Evolutionary conservation across 1,140 invertebrate species (phyloP), one percentile per base, ranked within the genome.

Genomic region (Lysiphlebus fabarum): DNA sequence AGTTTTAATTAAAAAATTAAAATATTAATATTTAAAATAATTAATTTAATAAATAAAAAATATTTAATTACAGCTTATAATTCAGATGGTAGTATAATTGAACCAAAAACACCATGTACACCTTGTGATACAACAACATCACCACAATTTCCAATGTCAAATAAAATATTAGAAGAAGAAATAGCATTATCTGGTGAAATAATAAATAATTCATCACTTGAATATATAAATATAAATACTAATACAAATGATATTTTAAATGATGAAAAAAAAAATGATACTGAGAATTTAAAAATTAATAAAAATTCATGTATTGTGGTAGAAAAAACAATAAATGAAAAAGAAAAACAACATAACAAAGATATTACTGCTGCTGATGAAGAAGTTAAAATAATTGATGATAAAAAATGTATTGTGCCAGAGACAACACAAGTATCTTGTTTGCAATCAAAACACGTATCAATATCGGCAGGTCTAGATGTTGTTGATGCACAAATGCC

Each of bases 61-160:
- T 34, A 36, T 43, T 50, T 47, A 17, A 12, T 44, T 63, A 5
- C 56, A 79, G 77, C 69, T 17, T 74, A 70, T 40, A 74, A 72
- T 58, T 41, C 69, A 8, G 68, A 77, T 9, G 69, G 67, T 7
- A 62, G 66, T 6, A 7, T 62, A 26, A 69, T 65, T 7, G 75
- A 77, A 53, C 69, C 66, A 14, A 70, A 72, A 50, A 76, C 74
- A 0, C 73, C 75, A 10, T 62, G 41, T 17, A 72, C 74, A 0
- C 74, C 74, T 7, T 66, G 64, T 41, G 70, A 72, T 9, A 49
- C 64, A 26, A 2, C 17, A 7, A 49, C 64, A 26, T 26, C 17
- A 7, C 54, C 67, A 34, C 33, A 65, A 14, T 65, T 66, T 26
- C 17, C 64, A 4, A 56, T 55, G 26, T 60, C 67, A 34, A 66